Evolutionary conservation across 1,140 invertebrate genomes (phyloP).

Genomic region (Drosophila athabasca): DNA sequence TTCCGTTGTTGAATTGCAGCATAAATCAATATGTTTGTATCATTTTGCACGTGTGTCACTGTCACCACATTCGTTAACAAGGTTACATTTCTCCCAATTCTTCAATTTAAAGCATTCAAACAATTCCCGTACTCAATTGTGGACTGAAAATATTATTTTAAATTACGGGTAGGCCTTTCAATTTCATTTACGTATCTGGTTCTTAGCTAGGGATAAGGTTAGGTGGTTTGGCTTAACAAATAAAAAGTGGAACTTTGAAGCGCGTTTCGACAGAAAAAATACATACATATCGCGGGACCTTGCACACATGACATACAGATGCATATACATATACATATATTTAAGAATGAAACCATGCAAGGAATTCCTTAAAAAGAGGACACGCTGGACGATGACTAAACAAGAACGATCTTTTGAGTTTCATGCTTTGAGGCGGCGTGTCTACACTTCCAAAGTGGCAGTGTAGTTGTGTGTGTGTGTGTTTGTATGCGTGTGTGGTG

Average conservation of each 20-base stretch:
- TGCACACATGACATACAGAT: conserved; percentile 13
- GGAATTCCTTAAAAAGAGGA: conserved; percentile 9
- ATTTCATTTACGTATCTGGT: conserved; percentile 79
- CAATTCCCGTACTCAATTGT: conserved; percentile 54
- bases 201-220: conserved; percentile 44
- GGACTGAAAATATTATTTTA: conserved; percentile 55
- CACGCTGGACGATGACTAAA: conserved; percentile 9
- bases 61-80: conserved; percentile 62
- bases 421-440: conserved; percentile 18
- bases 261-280: conserved; percentile 32
- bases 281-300: conserved; percentile 8
- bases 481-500: conserved; percentile 1
- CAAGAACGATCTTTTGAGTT: conserved; percentile 41
- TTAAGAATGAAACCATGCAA: conserved; percentile 34
- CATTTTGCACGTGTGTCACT: conserved; percentile 52
- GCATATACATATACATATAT: conserved; percentile 45
- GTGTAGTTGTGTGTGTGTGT: conserved; percentile 27
- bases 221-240: conserved; percentile 26
- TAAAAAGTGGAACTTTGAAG: conserved; percentile 28
- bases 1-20: conserved; percentile 53
- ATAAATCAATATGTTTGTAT: conserved; percentile 40
- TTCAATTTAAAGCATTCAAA: conserved; percentile 60
- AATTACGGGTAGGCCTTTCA: conserved; percentile 63
- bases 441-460: conserved; percentile 20
- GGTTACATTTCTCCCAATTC: conserved; percentile 37